Evolutionary conservation across 2,888 invertebrate species (phyloP).

Genomic region (Automeris io): DNA sequence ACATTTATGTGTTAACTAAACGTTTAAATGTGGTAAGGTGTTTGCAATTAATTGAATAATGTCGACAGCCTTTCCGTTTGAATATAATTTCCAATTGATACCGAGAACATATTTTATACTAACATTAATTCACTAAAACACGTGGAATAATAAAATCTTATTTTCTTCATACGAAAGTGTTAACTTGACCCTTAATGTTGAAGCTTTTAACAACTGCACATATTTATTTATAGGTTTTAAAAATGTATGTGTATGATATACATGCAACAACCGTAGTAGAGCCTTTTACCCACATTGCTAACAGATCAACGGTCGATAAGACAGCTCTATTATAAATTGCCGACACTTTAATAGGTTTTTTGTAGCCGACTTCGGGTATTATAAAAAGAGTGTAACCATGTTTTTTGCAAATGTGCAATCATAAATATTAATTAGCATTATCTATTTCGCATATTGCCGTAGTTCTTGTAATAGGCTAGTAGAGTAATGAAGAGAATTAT

Average conservation of each 20-base stretch:
- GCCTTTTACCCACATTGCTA: conserved; percentile 27
- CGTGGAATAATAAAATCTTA: not conserved
- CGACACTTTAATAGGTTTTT: conserved; percentile 26
- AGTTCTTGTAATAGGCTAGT: not conserved
- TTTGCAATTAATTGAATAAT: not conserved
- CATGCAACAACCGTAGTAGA: conserved; percentile 20
- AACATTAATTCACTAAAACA: not conserved
- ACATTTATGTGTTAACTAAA: not conserved
- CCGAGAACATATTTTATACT: not conserved
- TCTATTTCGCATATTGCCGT: not conserved
- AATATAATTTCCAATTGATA: too few relatives aligned
- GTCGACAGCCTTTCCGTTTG: not conserved
- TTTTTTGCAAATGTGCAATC: conserved; percentile 6
- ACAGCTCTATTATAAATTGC: conserved; percentile 33
- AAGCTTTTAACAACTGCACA: not conserved
- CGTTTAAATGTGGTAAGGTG: not conserved
- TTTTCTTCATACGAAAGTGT: too few relatives aligned
- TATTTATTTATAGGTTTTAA: not conserved
- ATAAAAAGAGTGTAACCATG: conserved; percentile 6
- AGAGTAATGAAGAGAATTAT: not conserved
- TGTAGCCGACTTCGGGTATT: conserved; percentile 8
- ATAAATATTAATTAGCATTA: not conserved
- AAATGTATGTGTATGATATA: not conserved
- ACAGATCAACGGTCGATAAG: conserved; percentile 35
- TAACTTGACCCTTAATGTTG: not conserved